phyloP scores from a whole-genome alignment of 1,140 invertebrate species.

The Apocrypta bakeri region DNA sequence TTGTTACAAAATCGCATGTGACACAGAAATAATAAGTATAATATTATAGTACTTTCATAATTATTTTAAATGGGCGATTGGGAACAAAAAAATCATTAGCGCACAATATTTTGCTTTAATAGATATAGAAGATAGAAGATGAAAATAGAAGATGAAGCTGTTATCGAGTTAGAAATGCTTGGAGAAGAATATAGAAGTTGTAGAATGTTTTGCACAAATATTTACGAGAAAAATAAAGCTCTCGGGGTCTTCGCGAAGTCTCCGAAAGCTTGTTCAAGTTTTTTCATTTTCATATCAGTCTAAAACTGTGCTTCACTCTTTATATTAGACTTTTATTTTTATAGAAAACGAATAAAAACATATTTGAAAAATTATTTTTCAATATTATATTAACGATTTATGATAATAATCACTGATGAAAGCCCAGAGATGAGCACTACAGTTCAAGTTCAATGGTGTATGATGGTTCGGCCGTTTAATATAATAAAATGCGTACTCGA shows the following conservation, averaged over 20 bases:
- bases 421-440: background rate
- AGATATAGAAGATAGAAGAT: too few relatives aligned
- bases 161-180: background rate
- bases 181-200: background rate
- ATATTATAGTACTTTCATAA: too few relatives aligned
- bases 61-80: too few relatives aligned
- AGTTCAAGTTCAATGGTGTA: background rate
- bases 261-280: background rate
- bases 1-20: too few relatives aligned
- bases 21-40: too few relatives aligned
- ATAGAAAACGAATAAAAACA: too few relatives aligned
- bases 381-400: constrained; percentile 23
- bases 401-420: too few relatives aligned
- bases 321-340: too few relatives aligned
- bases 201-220: background rate
- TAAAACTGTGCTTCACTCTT: too few relatives aligned
- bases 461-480: background rate
- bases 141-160: background rate
- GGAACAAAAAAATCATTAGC: too few relatives aligned
- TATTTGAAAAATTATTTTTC: too few relatives aligned
- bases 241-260: background rate
- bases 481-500: background rate
- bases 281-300: background rate
- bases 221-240: background rate
- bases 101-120: too few relatives aligned